phyloP scores from a whole-genome alignment of 2,113 vertebrate species.

The Podarcis muralis region DNA sequence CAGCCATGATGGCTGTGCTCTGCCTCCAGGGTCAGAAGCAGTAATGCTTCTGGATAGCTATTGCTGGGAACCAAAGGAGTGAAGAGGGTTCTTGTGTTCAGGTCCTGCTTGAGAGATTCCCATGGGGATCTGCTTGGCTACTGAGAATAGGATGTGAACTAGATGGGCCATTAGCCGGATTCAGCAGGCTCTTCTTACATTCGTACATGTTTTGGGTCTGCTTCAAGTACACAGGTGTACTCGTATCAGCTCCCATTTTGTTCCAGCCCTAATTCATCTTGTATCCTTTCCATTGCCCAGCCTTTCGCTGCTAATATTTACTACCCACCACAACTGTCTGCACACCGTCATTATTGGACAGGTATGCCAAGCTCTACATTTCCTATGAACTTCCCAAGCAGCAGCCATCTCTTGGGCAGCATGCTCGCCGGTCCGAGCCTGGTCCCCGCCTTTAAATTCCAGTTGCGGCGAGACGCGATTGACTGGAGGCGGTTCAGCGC shows the following conservation, averaged over 20 bases:
- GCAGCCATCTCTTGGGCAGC: neutral
- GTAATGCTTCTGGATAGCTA: too few species aligned
- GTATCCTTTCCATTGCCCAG: conserved; percentile 36
- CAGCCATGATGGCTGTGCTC: too few species aligned
- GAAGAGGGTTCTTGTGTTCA: too few species aligned
- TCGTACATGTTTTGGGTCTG: neutral
- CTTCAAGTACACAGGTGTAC: neutral
- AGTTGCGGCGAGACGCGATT: conserved; percentile 55
- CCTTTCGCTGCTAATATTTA: conserved; percentile 40
- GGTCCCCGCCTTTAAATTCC: conserved; percentile 73
- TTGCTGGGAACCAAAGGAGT: too few species aligned
- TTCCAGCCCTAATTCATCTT: neutral
- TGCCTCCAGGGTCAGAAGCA: too few species aligned
- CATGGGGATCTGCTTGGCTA: too few species aligned
- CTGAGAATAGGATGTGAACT: too few species aligned
- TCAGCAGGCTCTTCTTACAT: too few species aligned
- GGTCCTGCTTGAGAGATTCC: too few species aligned
- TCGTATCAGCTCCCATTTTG: neutral
- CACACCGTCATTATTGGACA: neutral
- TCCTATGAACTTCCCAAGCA: conserved; percentile 27
- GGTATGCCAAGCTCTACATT: conserved; percentile 27
- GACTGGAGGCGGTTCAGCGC: conserved; percentile 78
- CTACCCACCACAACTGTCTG: conserved; percentile 30
- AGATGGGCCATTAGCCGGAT: too few species aligned
- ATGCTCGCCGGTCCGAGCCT: neutral